Base-by-base conservation (phyloP, 2,888 invertebrate genomes). In the Dioctria linearis region DNA sequence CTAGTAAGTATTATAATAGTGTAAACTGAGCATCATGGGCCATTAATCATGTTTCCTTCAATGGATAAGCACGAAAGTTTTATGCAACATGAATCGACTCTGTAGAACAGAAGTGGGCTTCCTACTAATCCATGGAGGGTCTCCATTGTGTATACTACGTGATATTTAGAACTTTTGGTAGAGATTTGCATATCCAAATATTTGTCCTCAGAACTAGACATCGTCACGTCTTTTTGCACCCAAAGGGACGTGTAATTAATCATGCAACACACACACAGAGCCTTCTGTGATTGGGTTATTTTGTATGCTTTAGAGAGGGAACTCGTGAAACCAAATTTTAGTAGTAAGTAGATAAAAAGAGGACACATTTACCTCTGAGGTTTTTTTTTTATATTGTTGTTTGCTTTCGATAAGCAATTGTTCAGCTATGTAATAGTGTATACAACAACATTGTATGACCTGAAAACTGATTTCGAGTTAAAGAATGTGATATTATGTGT, bases 401-500 rank as follows among this genome's bases (percentile, higher is more conserved):
- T 51, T 46, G 37, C 51, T 51, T 71, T 71, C 54, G 54, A 54
- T 39, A 51, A 51, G 51, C 46, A 71, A 71, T 49, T 37, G 42
- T 13, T 25, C 66, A 46, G 71, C 25, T 25, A n/a, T 42, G 67
- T 25, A 25, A 25, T 25, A 25, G 25, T 25, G 25, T 25, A 25
- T 25, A 25, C 2, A 25, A 25, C 25, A 25, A 25, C 0, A 49
- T 5, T 5, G n/a, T 37, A 37, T 37, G 49, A 25, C 9, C 39
- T 51, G 66, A 5, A 37, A 37, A 39, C 71, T 57, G 39, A 63
- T n/a, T 71, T 40, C 54, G 4, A 37, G 39, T 25, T 51, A 51
- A 71, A 71, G 54, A 71, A 71, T n/a, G 51, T 51, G 71, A 51
- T 39, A 51, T 71, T 37, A 71, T 71, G 25, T 25, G 39, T 51